Conservation (phyloP, 2,888 invertebrate species). For the Busseola fusca region DNA sequence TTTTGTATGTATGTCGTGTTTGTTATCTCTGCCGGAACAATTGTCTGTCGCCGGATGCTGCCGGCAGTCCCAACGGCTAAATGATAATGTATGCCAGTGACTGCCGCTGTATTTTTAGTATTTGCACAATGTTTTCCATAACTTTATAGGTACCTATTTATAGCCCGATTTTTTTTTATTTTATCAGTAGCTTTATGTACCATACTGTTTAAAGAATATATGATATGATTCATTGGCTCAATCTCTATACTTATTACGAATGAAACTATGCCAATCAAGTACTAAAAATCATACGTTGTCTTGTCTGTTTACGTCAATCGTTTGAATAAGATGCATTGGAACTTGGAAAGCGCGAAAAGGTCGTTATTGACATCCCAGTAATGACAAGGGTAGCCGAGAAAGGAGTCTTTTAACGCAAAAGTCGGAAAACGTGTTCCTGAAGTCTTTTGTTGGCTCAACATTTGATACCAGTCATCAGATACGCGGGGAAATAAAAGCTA, state of each 20-base stretch:
- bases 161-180: neutral
- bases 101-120: constrained; percentile 42
- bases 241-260: constrained; percentile 15
- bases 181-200: constrained; percentile 11
- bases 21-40: constrained; percentile 68
- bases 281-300: constrained; percentile 5
- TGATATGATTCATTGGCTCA: neutral
- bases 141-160: constrained; percentile 10
- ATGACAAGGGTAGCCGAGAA: constrained; percentile 52
- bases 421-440: constrained; percentile 42
- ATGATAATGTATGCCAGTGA: constrained; percentile 61
- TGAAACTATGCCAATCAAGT: constrained; percentile 11
- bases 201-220: neutral
- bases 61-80: constrained; percentile 56
- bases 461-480: constrained; percentile 43
- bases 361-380: constrained; percentile 44
- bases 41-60: constrained; percentile 62
- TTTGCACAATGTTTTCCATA: constrained; percentile 44
- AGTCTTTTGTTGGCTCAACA: constrained; percentile 55
- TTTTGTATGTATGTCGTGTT: constrained; percentile 56
- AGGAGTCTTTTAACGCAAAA: constrained; percentile 36
- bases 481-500: constrained; percentile 60
- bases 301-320: constrained; percentile 25
- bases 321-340: constrained; percentile 15
- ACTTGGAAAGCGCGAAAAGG: constrained; percentile 13